phyloP scores from a whole-genome alignment of 1,140 invertebrate species.

The Drosophila seguyi region DNA sequence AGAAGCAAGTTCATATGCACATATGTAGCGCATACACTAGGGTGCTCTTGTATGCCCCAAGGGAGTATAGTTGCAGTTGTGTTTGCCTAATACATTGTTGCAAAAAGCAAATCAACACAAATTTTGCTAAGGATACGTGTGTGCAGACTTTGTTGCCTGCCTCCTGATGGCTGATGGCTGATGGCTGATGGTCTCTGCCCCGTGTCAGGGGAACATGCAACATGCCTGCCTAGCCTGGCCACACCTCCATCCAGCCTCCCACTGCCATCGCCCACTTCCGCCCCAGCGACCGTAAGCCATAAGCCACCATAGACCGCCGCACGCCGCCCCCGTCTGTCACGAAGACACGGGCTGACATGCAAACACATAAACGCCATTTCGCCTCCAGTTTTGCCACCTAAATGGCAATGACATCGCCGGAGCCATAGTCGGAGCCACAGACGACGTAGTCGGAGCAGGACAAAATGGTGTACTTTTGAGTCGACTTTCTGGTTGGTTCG shows the following conservation, averaged over 20 bases:
- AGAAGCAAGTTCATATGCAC: constrained; percentile 24
- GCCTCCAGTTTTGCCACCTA: constrained; percentile 30
- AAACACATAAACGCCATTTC: constrained; percentile 60
- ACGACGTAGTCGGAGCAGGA: not conserved
- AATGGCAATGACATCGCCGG: constrained; percentile 46
- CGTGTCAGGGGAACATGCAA: constrained; percentile 47
- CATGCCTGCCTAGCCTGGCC: constrained; percentile 9
- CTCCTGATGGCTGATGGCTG: not conserved
- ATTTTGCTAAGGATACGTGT: constrained; percentile 54
- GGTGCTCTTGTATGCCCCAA: constrained; percentile 16
- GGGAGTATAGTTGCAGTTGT: constrained; percentile 46
- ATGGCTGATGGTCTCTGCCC: constrained; percentile 29
- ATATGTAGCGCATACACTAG: not conserved
- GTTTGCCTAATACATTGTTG: constrained; percentile 59
- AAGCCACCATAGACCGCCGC: not conserved
- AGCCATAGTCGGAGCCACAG: not conserved
- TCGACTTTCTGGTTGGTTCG: constrained; percentile 22
- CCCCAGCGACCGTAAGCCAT: constrained; percentile 18
- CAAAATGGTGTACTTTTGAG: constrained; percentile 36
- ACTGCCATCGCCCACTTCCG: constrained; percentile 9
- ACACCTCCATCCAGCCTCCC: constrained; percentile 8
- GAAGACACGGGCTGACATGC: constrained; percentile 45
- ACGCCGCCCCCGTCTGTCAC: not conserved
- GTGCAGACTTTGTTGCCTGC: constrained; percentile 46
- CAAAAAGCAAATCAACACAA: constrained; percentile 57